Percentiles rank a stretch among this genome's conserved stretches.
Conservation (phyloP, 2,888 invertebrate genomes). For the Heliconius charithonia region DNA sequence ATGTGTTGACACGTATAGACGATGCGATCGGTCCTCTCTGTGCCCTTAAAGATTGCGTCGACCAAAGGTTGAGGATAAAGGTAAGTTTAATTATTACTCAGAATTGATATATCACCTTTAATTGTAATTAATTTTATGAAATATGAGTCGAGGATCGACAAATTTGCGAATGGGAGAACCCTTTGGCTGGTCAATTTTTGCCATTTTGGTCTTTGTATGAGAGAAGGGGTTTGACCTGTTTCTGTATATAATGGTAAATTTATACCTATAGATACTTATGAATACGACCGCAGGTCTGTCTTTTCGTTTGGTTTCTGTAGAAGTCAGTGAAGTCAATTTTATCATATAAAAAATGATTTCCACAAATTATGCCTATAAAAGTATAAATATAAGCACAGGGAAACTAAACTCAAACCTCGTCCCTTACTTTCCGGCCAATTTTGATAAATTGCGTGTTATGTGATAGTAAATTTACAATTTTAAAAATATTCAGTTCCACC, state of each 20-base stretch:
- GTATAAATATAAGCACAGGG: too few relatives aligned
- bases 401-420: too few relatives aligned
- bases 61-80: constrained; percentile 85
- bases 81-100: constrained; percentile 66
- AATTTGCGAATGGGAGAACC: neutral
- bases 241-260: too few relatives aligned
- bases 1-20: constrained; percentile 79
- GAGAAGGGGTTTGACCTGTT: neutral
- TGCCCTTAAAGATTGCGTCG: constrained; percentile 85
- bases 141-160: neutral
- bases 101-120: neutral
- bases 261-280: neutral
- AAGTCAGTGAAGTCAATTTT: too few relatives aligned
- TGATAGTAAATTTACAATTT: too few relatives aligned
- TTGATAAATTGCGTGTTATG: too few relatives aligned
- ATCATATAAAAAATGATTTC: too few relatives aligned
- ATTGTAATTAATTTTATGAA: neutral
- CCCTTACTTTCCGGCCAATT: too few relatives aligned
- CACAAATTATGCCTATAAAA: too few relatives aligned
- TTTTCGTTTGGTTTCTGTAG: neutral
- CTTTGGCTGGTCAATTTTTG: neutral
- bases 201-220: neutral
- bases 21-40: constrained; percentile 84
- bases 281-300: neutral
- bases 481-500: neutral